Evolutionary conservation across 2,888 invertebrate genomes (phyloP), one percentile per base, ranked within the genome.

Genomic region (Pyralis farinalis): DNA sequence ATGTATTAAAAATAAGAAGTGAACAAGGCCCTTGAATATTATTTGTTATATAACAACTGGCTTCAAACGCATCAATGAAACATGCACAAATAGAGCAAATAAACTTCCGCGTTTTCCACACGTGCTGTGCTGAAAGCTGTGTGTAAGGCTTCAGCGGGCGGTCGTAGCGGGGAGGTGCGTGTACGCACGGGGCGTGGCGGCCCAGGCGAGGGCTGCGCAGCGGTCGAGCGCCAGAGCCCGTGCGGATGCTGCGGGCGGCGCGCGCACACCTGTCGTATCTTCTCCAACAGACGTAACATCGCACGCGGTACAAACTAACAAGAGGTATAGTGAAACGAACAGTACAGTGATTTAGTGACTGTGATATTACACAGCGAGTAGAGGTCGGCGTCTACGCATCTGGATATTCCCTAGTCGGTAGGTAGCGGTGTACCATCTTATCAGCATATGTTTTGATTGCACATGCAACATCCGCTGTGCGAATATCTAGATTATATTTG

Each of bases 191-290:
- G 75, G 77, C 81, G 77, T 73, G 16, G 16, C 16, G 16, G 82
- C 40, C 46, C 46, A 42, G 36, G 51, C 46, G 49, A 53, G 61
- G 60, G 49, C 41, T 52, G 53, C 49, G 49, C 41, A 52, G 53
- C 49, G 51, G 60, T 55, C 56, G 53, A 43, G 50, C 62, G 65
- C 55, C 85, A 86, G 65, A 82, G 66, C 74, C 73, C 75, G 67
- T 62, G 72, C 72, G 79, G 85, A 86, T 80, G 86, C 85, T 86
- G 86, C 76, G 77, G 70, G 86, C 76, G 77, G 70, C 72, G 67
- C 53, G 59, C 83, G 73, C 81, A 83, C 85, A 83, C 85, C 75
- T 80, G 79, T 72, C 65, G 53, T 44, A 48, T 63, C 61, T 54
- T 43, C 48, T 37, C 39, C 45, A 53, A 47, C 35, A 47, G 40